Percentiles rank a stretch among this genome's conserved stretches.
Conservation (phyloP, 35 echinoderm and acorn worm species). For the Ophioderma brevispina region DNA sequence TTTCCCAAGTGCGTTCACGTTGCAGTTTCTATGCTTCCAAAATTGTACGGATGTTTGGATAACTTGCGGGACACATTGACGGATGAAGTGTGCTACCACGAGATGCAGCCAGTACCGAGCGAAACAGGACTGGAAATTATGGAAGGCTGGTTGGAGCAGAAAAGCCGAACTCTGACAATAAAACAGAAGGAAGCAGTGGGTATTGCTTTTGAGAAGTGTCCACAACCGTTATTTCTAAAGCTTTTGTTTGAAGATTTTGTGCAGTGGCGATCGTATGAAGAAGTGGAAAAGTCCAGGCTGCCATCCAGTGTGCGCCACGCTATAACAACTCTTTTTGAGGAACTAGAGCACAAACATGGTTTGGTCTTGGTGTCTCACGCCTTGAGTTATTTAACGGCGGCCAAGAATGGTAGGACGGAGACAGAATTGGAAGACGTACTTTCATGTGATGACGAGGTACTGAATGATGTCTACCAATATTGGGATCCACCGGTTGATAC, state of each 20-base stretch:
- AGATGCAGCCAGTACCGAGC: constrained; percentile 58
- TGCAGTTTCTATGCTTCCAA: constrained; percentile 69
- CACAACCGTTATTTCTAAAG: constrained; percentile 84
- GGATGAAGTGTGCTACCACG: constrained; percentile 58
- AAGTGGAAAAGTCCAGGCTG: background rate
- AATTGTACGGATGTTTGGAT: constrained; percentile 57
- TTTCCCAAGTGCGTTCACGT: constrained; percentile 29
- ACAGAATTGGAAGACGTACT: constrained; percentile 81
- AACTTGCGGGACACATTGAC: constrained; percentile 42
- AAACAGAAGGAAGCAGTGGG: constrained; percentile 49
- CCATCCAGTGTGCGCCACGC: constrained; percentile 60
- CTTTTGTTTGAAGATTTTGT: constrained; percentile 75
- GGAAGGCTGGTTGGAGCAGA: constrained; percentile 62
- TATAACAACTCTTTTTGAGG: constrained; percentile 65
- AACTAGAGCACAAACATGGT: constrained; percentile 71
- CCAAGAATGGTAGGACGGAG: constrained; percentile 69
- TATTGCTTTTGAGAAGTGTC: constrained; percentile 52
- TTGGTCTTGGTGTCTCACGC: constrained; percentile 64
- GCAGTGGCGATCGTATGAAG: constrained; percentile 74
- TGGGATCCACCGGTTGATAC: constrained; percentile 85
- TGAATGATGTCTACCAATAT: constrained; percentile 88
- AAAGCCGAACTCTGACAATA: constrained; percentile 42
- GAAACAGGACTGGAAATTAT: constrained; percentile 63
- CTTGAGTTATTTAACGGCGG: constrained; percentile 75
- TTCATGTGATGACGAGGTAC: constrained; percentile 83